Base-by-base conservation (phyloP, 2,888 invertebrate genomes). In the Cremastobaeus sp. region DNA sequence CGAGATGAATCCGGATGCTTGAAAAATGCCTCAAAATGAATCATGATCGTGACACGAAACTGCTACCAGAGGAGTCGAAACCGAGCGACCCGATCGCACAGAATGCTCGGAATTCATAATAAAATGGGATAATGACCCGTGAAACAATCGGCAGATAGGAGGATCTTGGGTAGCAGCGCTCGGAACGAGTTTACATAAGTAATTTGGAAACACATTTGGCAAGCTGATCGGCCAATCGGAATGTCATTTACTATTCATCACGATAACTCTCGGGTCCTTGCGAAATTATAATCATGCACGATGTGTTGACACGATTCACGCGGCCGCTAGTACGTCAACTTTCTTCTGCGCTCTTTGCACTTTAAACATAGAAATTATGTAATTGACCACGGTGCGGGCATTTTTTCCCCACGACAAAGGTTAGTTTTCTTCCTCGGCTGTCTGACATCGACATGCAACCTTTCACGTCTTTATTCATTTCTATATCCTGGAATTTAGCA, bases 301-400 rank as follows among this genome's bases (percentile, higher is more conserved):
- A 60, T 32, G 32, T 21, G 48, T 39, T 48, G 60, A 60, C 48
- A 12, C 39, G 50, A 43, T 50, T 25, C 25, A 12, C 50, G 41
- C 28, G 32, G 8, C 17, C 41, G 20, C 32, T 12, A 20, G 14
- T 30, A 18, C n/a, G n/a, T 39, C 3, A 32, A 55, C 55, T 55
- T 55, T 55, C 55, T 55, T 55, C 32, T 20, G 9, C 20, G 43
- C 18, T 41, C 55, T 55, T 55, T 55, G 55, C 32, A 55, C 55
- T 55, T 43, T 55, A 28, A 41, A 15, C 41, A 17, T 41, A 17
- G 28, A 12, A 39, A 28, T 54, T 39, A 28, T n/a, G 28, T 39
- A 37, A 54, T 28, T 50, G n/a, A n/a, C n/a, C n/a, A n/a, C n/a
- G n/a, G n/a, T n/a, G n/a, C n/a, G n/a, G n/a, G n/a, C n/a, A n/a